Base-by-base conservation (phyloP, 1,140 invertebrate species). In the Hycleus cichorii region DNA sequence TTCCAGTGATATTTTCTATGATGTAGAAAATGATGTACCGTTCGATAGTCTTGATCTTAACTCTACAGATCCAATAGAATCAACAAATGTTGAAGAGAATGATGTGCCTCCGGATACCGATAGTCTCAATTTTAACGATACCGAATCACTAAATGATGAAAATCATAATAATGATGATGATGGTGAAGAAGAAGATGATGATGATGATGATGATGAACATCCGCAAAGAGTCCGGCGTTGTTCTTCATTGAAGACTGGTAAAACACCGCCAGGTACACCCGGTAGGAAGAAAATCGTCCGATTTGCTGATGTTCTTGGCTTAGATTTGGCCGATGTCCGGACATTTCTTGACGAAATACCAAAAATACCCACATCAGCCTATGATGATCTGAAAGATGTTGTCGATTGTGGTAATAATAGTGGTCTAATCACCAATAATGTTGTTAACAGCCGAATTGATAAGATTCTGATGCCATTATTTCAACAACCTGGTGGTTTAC, bases 241-340 rank as follows among this genome's bases (percentile, higher is more conserved):
- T 70, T 92, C 92, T 0, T 95, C 91, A 0, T 73, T 97, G 10
- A 95, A 93, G 77, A 88, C 87, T 0, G 88, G 90, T 0, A 95
- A 95, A 76, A 95, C 91, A 0, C 92, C 93, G 18, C 93, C 93
- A 0, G 89, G 89, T 2, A 93, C 90, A 7, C 90, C 91, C 0
- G 85, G 87, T 2, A 78, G 88, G 1, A 97, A 96, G 73, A 97
- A 97, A 75, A 95, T 95, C 39, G 94, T 97, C 1, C 81, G 94
- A 11, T 98, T 98, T 73, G 95, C 94, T 0, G 95, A 97, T 70
- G 92, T 91, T 1, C 76, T 98, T 32, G 95, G 95, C 0, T 76
- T 97, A 5, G 94, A 97, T 77, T 76, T 98, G 58, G 92, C 91
- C 8, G 90, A 92, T 67, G 88, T 97, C 0, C 82, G 91, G 67